These are phyloP conservation scores for Elephantulus edwardii DNA, from an alignment of 2,113 vertebrate genomes.

Conservation along the genomic window DNA sequence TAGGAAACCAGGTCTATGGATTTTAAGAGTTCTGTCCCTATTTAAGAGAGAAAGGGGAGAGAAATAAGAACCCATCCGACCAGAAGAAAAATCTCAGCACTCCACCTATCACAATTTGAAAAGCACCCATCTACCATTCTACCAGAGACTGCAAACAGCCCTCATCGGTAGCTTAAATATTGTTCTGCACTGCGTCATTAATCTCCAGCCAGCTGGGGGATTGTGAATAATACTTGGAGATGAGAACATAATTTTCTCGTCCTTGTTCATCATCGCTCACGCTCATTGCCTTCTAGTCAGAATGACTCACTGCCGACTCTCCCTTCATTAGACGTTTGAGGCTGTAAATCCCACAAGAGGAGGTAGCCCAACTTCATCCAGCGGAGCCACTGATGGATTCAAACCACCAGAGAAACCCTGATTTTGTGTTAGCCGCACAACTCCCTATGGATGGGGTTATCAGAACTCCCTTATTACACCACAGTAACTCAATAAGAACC, in stretches of 20 bases:
- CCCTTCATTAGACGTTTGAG: no score
- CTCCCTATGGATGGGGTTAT: no score
- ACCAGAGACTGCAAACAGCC: background rate
- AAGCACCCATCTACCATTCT: background rate
- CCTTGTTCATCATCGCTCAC: no score
- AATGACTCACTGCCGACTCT: no score
- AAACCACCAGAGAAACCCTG: no score
- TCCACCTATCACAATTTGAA: background rate
- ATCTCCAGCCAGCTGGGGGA: background rate
- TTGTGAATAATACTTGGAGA: background rate
- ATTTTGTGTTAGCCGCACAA: no score
- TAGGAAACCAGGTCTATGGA: background rate
- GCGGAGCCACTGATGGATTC: no score
- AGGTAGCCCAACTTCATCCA: no score
- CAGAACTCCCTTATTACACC: no score
- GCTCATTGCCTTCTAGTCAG: no score
- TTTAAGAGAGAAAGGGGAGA: background rate
- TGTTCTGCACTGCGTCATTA: background rate
- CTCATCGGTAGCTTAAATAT: background rate
- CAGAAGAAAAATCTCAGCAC: background rate
- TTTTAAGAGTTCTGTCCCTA: background rate
- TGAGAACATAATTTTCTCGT: background rate
- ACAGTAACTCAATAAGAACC: constrained; percentile 1
- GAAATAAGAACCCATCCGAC: background rate
- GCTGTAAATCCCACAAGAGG: no score